Percentiles rank a stretch among this genome's conserved stretches.
Evolutionary conservation across 2,888 invertebrate species (phyloP).

Genomic region (Drosophila crucigera): DNA sequence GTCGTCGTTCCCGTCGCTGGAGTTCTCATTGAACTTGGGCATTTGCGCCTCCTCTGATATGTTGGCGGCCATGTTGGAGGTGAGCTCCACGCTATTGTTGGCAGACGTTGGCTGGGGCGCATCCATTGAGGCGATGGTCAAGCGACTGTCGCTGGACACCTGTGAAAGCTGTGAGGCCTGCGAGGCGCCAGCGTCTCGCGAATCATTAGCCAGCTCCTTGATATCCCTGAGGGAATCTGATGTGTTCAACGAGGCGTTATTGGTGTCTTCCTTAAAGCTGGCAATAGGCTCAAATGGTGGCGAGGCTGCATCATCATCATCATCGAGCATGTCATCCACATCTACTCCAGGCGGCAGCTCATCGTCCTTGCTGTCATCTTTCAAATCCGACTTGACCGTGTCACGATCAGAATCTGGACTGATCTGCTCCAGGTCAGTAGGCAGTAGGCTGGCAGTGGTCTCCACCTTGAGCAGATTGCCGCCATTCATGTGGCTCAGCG

Average conservation of each 20-base stretch:
- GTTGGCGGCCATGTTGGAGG: conserved; percentile 83
- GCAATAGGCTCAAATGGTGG: conserved; percentile 68
- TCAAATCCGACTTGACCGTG: conserved; percentile 83
- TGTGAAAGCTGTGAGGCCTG: conserved; percentile 88
- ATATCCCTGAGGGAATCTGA: conserved; percentile 60
- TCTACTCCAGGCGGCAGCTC: conserved; percentile 80
- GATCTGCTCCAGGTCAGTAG: conserved; percentile 92
- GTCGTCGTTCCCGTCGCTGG: conserved; percentile 64
- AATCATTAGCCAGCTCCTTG: conserved; percentile 60
- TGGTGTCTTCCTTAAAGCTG: conserved; percentile 86
- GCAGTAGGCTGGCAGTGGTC: conserved; percentile 86
- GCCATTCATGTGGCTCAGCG: conserved; percentile 69
- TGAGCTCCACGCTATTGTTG: conserved; percentile 47
- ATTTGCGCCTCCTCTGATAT: conserved; percentile 85
- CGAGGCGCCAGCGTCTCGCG: conserved; percentile 84
- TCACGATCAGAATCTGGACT: conserved; percentile 92
- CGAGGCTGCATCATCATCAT: conserved; percentile 46
- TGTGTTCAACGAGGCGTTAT: conserved; percentile 50
- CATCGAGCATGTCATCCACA: conserved; percentile 88
- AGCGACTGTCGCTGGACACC: conserved; percentile 87
- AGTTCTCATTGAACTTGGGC: conserved; percentile 84
- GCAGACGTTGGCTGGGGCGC: conserved; percentile 86
- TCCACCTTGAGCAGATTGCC: conserved; percentile 77
- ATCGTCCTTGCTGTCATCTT: conserved; percentile 81
- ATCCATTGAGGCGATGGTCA: conserved; percentile 80